Conservation (phyloP, 1,140 invertebrate species). For the Copidosoma floridanum region DNA sequence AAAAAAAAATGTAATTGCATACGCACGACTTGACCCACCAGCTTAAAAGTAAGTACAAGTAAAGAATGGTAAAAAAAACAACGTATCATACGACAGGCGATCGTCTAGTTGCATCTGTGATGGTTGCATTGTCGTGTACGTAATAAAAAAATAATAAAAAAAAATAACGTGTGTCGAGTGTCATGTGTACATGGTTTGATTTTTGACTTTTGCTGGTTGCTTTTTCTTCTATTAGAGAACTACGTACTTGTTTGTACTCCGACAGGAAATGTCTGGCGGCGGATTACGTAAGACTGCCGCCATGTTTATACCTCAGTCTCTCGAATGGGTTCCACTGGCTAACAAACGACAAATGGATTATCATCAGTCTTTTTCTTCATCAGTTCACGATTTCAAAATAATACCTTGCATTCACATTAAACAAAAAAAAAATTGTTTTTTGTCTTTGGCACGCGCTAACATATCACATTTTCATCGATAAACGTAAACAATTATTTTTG, state of each 20-base stretch:
- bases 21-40: too few species aligned
- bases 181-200: constrained; percentile 4
- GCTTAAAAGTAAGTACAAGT: constrained; percentile 38
- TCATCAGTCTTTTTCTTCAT: constrained; percentile 46
- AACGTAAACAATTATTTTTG: neutral
- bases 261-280: constrained; percentile 59
- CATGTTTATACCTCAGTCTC: constrained; percentile 63
- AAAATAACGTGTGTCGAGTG: constrained; percentile 9
- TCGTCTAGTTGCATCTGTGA: constrained; percentile 32
- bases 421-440: neutral
- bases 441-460: constrained; percentile 3
- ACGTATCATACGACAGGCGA: constrained; percentile 40
- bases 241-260: constrained; percentile 67
- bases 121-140: neutral
- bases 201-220: constrained; percentile 10
- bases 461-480: constrained; percentile 4
- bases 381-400: constrained; percentile 20
- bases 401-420: constrained; percentile 14
- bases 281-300: constrained; percentile 55
- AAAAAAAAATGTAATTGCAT: too few species aligned
- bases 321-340: constrained; percentile 72
- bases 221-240: constrained; percentile 44
- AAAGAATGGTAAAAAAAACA: constrained; percentile 43
- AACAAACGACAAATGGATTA: constrained; percentile 61
- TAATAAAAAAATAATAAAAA: too few species aligned